Evolutionary conservation across 1,140 invertebrate genomes (phyloP), one percentile per base, ranked within the genome.

Genomic region (Lepeophtheirus salmonis): DNA sequence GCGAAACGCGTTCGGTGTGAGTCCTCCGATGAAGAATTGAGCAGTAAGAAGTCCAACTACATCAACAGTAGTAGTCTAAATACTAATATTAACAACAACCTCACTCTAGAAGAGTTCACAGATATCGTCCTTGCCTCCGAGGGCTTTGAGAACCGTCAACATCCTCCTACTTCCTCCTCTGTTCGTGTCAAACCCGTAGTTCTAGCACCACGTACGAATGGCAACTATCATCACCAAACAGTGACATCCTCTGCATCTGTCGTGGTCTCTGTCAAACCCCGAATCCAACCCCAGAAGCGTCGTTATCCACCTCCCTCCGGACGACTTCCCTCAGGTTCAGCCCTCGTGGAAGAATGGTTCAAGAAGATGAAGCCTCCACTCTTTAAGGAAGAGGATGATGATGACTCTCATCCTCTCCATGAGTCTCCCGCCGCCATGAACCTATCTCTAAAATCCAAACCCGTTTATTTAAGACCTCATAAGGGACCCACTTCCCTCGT

Each of bases 101-200:
- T 57, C n/a, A 57, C 55, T 17, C 55, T 57, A 3, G 55, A 57
- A 25, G 20, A 57, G 16, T 57, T 57, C 55, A 57, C 55, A 17
- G 55, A 57, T 21, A 54, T 57, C 20, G 55, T 57, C 55, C n/a
- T 57, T 17, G 55, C 55, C 23, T 57, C 55, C 16, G 55, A 57
- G 26, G 55, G 55, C 26, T 17, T 41, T n/a, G n/a, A n/a, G n/a
- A n/a, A n/a, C n/a, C n/a, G n/a, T n/a, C n/a, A n/a, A n/a, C 6
- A 41, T 41, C 30, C 6, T 6, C 6, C 6, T n/a, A 10, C 30
- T n/a, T 41, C 30, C 6, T 6, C 30, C 6, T 6, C 30, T 41
- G 30, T 41, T n/a, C 30, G 30, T 10, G 30, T 41, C 30, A 41
- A 41, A n/a, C 30, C 30, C 30, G 30, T 41, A 6, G 30, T 41